These are phyloP conservation scores for Alcis repandata DNA, from an alignment of 2,888 invertebrate genomes.

Conservation along the genomic window DNA sequence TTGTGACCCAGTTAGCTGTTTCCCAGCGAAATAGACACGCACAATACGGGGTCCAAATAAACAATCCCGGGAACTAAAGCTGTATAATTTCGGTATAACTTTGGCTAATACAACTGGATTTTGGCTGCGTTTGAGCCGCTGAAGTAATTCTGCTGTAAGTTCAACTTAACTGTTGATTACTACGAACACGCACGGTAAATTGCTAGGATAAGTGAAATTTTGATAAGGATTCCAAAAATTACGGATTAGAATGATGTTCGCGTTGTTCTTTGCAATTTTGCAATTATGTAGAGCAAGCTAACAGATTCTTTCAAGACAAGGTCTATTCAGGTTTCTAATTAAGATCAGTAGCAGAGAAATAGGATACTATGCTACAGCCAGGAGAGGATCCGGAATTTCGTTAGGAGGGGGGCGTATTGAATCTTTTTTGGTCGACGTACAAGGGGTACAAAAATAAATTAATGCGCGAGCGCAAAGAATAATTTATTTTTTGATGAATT, in stretches of 20 bases:
- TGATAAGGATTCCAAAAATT: conserved; percentile 6
- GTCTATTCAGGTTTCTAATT: no score
- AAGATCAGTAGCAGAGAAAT: no score
- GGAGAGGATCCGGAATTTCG: no score
- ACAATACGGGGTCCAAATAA: conserved; percentile 52
- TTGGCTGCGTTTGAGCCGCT: conserved; percentile 24
- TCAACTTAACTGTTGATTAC: conserved; percentile 27
- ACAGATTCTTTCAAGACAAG: no score
- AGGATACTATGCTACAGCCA: no score
- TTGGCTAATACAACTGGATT: conserved; percentile 34
- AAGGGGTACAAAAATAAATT: no score
- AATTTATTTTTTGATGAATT: no score
- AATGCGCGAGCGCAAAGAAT: no score
- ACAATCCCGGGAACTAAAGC: conserved; percentile 38
- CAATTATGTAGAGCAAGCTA: not conserved
- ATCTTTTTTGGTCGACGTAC: no score
- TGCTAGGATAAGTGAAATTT: conserved; percentile 8
- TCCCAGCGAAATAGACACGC: conserved; percentile 66
- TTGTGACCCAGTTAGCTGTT: conserved; percentile 74
- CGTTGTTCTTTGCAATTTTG: not conserved
- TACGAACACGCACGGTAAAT: conserved; percentile 36
- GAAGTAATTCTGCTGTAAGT: conserved; percentile 29
- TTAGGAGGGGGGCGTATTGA: no score
- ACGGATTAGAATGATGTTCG: not conserved
- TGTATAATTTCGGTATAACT: conserved; percentile 45